Base-by-base conservation (phyloP, 2,113 vertebrate species). In the Mustela lutreola region DNA sequence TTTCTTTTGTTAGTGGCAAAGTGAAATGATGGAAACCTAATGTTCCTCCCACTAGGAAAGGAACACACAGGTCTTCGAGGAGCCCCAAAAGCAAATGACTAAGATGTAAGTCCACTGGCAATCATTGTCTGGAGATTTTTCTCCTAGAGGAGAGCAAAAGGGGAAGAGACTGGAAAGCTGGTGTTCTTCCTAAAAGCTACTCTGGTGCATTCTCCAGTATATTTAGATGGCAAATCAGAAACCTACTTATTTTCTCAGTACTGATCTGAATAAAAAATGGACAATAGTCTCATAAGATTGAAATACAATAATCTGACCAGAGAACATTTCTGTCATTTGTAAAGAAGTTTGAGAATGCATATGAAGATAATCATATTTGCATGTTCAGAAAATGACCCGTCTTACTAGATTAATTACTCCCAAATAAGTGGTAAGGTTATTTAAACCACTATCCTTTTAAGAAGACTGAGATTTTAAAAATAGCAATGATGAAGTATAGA, bases 1-100 rank as follows among this genome's bases (percentile, higher is more conserved):
- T 93, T 93, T 91, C 15, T 88, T 96, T 95, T 45, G 21, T 31
- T 67, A 89, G 60, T 94, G n/a, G 83, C 85, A 91, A 63, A 96
- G 62, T 62, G 24, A 62, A 91, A 78, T 67, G n/a, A 93, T 58
- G 4, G 62, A 89, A 86, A 86, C 2, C 3, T 48, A 15, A 56
- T 95, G 10, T 79, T 21, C 31, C 15, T 89, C 65, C n/a, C 14
- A 24, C 16, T 39, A 33, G 42, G 48, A 88, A 93, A 96, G 96
- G 19, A 88, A 91, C 10, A 7, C 42, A 0, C 0, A 16, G 9
- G 8, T 73, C 48, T 76, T 91, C 67, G 62, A 12, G 11, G 24
- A 86, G 6, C 26, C 89, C 24, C 16, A 24, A 79, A 42, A 83
- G 11, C 24, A 95, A 82, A 73, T 56, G 12, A 42, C n/a, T 81